Percentiles rank a stretch among this genome's conserved stretches.
These are phyloP conservation scores for Microtus oregoni DNA, from an alignment of 2,113 vertebrate species.

Conservation along the genomic window DNA sequence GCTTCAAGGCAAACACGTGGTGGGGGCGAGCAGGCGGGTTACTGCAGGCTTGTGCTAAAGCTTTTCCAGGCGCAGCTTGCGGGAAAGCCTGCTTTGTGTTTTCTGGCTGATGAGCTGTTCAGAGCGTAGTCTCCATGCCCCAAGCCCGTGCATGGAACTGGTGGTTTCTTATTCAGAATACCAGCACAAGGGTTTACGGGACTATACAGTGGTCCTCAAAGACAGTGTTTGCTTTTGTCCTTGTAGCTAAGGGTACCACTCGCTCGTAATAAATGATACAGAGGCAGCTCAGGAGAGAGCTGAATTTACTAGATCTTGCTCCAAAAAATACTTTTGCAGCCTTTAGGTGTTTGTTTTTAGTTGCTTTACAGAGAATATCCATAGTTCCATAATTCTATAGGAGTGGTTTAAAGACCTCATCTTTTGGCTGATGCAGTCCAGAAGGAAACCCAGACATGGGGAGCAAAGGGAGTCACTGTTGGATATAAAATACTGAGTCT, in stretches of 20 bases:
- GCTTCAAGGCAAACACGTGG: slow-evolving; percentile 54
- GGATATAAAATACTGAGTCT: slow-evolving; percentile 34
- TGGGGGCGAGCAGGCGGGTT: slow-evolving; percentile 44
- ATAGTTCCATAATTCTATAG: background rate
- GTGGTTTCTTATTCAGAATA: background rate
- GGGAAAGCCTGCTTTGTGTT: background rate
- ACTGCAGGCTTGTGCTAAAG: slow-evolving; percentile 32
- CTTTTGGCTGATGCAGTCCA: background rate
- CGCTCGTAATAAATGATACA: background rate
- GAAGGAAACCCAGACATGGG: slow-evolving; percentile 29
- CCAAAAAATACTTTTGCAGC: slow-evolving; percentile 4
- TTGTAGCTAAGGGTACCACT: background rate
- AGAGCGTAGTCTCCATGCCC: background rate
- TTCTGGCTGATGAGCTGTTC: background rate
- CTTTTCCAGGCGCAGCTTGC: slow-evolving; percentile 11
- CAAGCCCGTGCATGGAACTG: too few relatives aligned
- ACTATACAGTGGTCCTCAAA: background rate
- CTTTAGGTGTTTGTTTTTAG: background rate
- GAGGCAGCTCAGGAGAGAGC: slow-evolving; percentile 20
- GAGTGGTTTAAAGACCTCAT: slow-evolving; percentile 34
- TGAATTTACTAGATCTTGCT: background rate
- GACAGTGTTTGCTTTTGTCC: background rate
- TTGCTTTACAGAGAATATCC: slow-evolving; percentile 3
- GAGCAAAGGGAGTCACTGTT: background rate
- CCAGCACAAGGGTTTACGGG: background rate